A percentile compares a stretch with the other conserved stretches of the same genome.
Evolutionary conservation across 2,113 vertebrate genomes (phyloP).

Genomic region (Rousettus leschenaultii): DNA sequence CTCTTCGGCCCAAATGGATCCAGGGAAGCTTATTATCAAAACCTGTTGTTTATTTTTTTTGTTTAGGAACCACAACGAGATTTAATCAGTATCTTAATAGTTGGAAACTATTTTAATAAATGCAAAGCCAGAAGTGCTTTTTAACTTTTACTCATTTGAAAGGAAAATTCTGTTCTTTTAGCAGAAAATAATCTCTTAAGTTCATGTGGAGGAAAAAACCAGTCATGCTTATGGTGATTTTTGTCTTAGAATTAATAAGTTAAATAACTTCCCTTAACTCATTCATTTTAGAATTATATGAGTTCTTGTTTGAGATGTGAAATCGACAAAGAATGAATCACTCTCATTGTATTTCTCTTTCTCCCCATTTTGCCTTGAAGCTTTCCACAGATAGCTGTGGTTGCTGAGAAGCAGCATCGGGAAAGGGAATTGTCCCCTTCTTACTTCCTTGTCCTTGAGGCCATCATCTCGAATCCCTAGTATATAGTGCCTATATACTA

Average conservation of each 20-base stretch:
- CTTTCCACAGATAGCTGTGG: background rate
- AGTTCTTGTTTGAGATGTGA: background rate
- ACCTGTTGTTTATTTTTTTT: background rate
- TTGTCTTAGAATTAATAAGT: background rate
- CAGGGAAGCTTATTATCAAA: background rate
- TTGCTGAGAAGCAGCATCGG: background rate
- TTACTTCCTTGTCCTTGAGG: background rate
- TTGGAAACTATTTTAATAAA: constrained; percentile 8
- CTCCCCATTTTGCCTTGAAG: background rate
- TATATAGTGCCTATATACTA: background rate
- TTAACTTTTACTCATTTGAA: constrained; percentile 33
- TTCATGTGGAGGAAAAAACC: constrained; percentile 46
- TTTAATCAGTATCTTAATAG: background rate
- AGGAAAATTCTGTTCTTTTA: constrained; percentile 74
- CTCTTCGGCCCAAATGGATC: background rate
- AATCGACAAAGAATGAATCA: background rate
- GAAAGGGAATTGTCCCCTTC: background rate
- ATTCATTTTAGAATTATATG: background rate
- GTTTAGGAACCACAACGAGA: background rate
- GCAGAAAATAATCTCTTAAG: constrained; percentile 31
- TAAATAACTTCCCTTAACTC: background rate
- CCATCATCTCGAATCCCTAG: background rate
- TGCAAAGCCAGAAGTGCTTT: background rate
- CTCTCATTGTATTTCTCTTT: background rate
- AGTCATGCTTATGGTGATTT: background rate